Conservation (phyloP, 92 coral and sea anemone genomes). For the Porites cylindrica region DNA sequence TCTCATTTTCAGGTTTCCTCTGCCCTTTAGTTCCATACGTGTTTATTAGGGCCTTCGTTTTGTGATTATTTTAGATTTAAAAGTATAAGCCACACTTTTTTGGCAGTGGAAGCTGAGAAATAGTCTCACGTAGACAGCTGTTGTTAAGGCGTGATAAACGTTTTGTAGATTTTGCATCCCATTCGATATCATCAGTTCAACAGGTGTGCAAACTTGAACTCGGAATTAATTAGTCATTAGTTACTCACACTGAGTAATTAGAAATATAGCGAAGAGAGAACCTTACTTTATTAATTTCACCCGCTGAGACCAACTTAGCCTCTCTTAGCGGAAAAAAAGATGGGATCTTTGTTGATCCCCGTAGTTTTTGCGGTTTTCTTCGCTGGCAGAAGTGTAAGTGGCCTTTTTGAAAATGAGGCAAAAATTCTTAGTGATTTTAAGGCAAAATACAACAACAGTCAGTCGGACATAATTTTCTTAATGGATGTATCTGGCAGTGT, state of each 20-base stretch:
- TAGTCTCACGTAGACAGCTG: slow-evolving; percentile 13
- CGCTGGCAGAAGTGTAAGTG: slow-evolving; percentile 1
- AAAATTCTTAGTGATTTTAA: slow-evolving; percentile 72
- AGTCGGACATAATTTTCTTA: slow-evolving; percentile 87
- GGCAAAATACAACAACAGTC: slow-evolving; percentile 86
- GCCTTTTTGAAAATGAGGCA: slow-evolving; percentile 68
- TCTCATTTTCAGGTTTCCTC: too few relatives aligned
- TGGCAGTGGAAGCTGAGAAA: slow-evolving; percentile 2
- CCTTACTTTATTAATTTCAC: neutral
- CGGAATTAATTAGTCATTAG: slow-evolving; percentile 2
- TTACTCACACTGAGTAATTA: neutral
- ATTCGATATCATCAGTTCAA: neutral
- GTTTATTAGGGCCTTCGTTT: too few relatives aligned
- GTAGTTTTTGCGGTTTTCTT: slow-evolving; percentile 4
- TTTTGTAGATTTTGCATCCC: neutral
- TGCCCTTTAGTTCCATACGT: too few relatives aligned
- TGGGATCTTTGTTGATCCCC: neutral
- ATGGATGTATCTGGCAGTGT: slow-evolving; percentile 98
- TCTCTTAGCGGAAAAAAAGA: neutral
- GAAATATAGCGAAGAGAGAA: neutral
- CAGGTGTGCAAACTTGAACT: slow-evolving; percentile 26
- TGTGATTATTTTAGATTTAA: neutral
- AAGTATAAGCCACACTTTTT: neutral
- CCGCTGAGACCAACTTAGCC: neutral
- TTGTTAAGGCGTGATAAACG: neutral